These are phyloP conservation scores for Steatornis caripensis DNA, from an alignment of 2,113 vertebrate genomes.

Conservation along the genomic window DNA sequence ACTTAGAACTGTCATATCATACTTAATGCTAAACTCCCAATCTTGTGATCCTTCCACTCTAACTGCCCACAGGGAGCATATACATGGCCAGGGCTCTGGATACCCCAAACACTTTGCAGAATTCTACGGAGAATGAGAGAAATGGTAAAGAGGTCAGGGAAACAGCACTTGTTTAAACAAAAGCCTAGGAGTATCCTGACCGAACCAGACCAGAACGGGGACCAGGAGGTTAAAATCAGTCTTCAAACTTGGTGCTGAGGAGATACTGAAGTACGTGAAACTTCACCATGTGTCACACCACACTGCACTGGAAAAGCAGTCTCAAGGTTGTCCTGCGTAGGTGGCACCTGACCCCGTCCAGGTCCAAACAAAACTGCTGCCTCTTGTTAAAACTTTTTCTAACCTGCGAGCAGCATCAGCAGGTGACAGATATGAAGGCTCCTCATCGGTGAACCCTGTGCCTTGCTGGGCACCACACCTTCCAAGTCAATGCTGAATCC, in stretches of 20 bases:
- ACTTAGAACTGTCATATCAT: not conserved
- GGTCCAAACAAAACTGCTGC: not conserved
- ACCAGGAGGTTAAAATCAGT: not conserved
- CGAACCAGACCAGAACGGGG: accelerated
- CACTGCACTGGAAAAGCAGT: not conserved
- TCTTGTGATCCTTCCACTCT: not conserved
- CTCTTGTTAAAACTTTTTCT: not conserved
- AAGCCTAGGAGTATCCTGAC: not conserved
- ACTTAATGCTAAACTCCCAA: not conserved
- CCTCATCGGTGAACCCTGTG: not conserved
- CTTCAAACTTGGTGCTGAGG: not conserved
- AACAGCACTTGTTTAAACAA: not conserved
- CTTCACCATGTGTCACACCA: accelerated
- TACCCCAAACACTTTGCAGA: not conserved
- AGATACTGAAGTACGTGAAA: not conserved
- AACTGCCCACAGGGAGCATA: not conserved
- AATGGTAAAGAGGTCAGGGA: not conserved
- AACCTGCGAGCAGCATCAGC: accelerated
- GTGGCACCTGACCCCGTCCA: not conserved
- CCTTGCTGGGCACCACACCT: not conserved
- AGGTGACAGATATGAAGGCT: not conserved
- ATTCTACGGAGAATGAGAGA: not conserved
- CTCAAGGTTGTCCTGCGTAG: not conserved
- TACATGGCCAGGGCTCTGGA: not conserved
- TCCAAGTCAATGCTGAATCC: accelerated